Base-by-base conservation (phyloP, 2,797 vertebrate genomes). In the Karalla daura region DNA sequence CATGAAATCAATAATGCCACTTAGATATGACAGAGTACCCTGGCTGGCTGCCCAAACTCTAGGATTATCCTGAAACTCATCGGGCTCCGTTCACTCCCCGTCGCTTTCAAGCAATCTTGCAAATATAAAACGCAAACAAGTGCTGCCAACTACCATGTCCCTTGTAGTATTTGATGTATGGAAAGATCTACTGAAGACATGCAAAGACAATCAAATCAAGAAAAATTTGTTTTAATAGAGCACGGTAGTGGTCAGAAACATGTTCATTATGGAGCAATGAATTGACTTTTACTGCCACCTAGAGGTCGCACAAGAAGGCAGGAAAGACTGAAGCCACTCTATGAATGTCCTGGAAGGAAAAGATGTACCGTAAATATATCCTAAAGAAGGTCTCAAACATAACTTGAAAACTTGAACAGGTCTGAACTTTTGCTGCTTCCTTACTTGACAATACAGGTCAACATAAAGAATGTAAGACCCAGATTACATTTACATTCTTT, bases 1-100 rank as follows among this genome's bases (percentile, higher is more conserved):
- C 78, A 86, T 86, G 90, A 90, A 93, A 91, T 91, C 78, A 85
- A 87, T 92, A 89, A 91, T 80, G 73, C 64, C 86, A 91, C 74
- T 90, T 89, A 88, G 76, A 90, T 73, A 81, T 77, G 82, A 88
- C 67, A 68, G 78, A 64, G 76, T 47, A 27, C 37, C 50, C 45
- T 83, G 71, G 63, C 62, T 18, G 67, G 69, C 32, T 10, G 33
- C 30, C 39, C n/a, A 45, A 46, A 53, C 73, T 50, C 70, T 43
- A 41, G 75, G 45, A 84, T 86, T 86, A 83, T 74, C 39, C 39
- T 24, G 37, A 35, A 56, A 61, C 41, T 63, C 33, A 3, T 46
- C 39, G 35, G 33, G 10, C 56, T 21, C 9, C 43, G 32, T 8
- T 70, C 47, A 51, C 13, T 44, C 2, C 51, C n/a, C 10, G 23